Percentiles rank a stretch among this genome's conserved stretches.
phyloP scores from a whole-genome alignment of 2,113 vertebrate species.

The Chloebia gouldiae region DNA sequence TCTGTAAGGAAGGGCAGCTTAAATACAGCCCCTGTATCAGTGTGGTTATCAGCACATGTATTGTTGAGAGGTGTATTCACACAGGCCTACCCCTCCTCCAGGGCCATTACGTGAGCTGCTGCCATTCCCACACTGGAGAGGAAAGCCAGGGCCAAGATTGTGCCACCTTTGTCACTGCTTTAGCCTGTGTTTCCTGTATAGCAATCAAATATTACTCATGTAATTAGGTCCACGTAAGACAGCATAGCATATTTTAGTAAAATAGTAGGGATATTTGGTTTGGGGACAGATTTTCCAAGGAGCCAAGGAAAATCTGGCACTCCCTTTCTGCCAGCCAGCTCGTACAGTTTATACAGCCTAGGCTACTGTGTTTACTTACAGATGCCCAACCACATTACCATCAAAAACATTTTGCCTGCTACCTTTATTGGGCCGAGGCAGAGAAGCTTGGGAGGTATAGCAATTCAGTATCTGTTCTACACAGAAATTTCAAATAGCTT shows the following conservation, averaged over 20 bases:
- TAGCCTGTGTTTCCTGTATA: background rate
- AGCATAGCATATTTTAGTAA: background rate
- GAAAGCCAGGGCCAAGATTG: background rate
- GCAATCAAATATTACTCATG: background rate
- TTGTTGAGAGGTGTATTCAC: background rate
- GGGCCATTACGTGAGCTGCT: fast-evolving
- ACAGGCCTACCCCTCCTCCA: background rate
- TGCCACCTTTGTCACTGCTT: background rate
- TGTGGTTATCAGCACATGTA: background rate
- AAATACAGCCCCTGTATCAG: background rate
- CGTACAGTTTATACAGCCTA: background rate
- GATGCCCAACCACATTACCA: background rate
- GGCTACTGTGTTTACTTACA: background rate
- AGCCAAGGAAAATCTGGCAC: background rate
- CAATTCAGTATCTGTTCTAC: background rate
- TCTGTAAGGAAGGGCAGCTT: background rate
- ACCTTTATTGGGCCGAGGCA: background rate
- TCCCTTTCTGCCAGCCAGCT: background rate
- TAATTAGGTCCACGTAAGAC: background rate
- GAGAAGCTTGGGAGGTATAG: background rate
- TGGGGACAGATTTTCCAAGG: background rate
- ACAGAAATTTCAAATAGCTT: slow-evolving; percentile 3
- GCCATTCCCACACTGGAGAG: background rate
- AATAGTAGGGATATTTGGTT: background rate
- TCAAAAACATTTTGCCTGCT: background rate